These are phyloP conservation scores for Ceyx erithaca DNA, from an alignment of 2,797 vertebrate genomes.

Conservation along the genomic window DNA sequence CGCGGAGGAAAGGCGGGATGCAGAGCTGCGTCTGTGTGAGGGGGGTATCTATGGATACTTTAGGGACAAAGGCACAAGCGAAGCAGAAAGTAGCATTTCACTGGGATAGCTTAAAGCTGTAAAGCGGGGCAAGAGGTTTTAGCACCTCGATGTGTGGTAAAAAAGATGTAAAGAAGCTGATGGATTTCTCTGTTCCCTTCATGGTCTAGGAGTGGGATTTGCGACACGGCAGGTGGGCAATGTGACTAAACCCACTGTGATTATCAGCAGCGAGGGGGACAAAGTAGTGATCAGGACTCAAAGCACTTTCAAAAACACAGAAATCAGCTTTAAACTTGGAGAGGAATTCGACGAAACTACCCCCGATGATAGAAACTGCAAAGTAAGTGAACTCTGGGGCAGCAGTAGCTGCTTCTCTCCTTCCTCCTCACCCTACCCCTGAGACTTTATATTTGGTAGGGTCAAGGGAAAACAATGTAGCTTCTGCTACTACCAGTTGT, in stretches of 20 bases:
- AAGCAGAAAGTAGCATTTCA: background rate
- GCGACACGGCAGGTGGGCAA: slow-evolving; percentile 92
- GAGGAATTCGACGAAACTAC: slow-evolving; percentile 93
- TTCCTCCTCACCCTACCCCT: background rate
- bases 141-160: background rate
- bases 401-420: background rate
- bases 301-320: slow-evolving; percentile 92
- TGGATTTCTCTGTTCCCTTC: background rate
- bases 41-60: fast-evolving
- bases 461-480: background rate
- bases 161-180: background rate
- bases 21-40: fast-evolving
- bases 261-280: slow-evolving; percentile 90
- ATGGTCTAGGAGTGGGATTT: slow-evolving; percentile 86
- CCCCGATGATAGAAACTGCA: slow-evolving; percentile 90
- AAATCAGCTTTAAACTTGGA: slow-evolving; percentile 90
- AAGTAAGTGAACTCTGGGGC: slow-evolving; percentile 79
- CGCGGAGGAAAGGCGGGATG: background rate
- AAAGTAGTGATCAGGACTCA: slow-evolving; percentile 87
- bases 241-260: slow-evolving; percentile 90
- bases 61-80: background rate
- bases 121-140: background rate
- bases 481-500: background rate
- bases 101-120: background rate
- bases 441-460: background rate